Base-by-base conservation (phyloP, 2,113 vertebrate genomes). In the Ceyx melanurus region DNA sequence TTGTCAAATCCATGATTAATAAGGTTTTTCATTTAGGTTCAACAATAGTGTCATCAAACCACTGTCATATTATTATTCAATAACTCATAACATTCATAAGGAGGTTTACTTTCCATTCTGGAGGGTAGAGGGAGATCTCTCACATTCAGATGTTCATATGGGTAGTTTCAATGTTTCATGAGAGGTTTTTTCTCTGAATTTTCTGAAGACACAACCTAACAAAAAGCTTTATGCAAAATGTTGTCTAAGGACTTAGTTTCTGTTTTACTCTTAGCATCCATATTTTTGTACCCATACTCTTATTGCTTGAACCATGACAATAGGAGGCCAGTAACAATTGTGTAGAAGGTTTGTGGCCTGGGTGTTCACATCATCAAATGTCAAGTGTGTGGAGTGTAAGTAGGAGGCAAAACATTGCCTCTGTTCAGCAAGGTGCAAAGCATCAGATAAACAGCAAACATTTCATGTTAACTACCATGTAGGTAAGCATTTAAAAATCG, bases 1-100 rank as follows among this genome's bases (percentile, higher is more conserved):
- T 94, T 97, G 97, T 97, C 96, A 97, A 97, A 97, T 94, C 72
- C 94, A 94, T 97, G 96, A 97, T 97, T 97, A 97, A 96, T 96
- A 95, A 94, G 82, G 88, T 89, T 96, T 93, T 96, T 79, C 95
- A 95, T 93, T 97, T 97, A 95, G 82, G 86, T 94, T 97, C 96
- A 97, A 95, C 97, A 94, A 94, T 92, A 91, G 92, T 64, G 88
- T 56, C 74, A 66, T 89, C 90, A 95, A 79, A 73, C 46, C 45
- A 48, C 78, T 85, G 60, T 37, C 75, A 86, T 89, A 94, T 91
- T 93, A 94, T 95, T 93, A 94, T 94, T 96, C 70, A 95, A 91
- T 96, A 94, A 93, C 78, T 92, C 86, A 35, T 25, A 91, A 42
- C 51, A 71, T 58, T 89, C 40, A 26, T 68, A 71, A 79, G 81